Conservation (phyloP, 1,140 invertebrate genomes). For the Drosophila repletoides region DNA sequence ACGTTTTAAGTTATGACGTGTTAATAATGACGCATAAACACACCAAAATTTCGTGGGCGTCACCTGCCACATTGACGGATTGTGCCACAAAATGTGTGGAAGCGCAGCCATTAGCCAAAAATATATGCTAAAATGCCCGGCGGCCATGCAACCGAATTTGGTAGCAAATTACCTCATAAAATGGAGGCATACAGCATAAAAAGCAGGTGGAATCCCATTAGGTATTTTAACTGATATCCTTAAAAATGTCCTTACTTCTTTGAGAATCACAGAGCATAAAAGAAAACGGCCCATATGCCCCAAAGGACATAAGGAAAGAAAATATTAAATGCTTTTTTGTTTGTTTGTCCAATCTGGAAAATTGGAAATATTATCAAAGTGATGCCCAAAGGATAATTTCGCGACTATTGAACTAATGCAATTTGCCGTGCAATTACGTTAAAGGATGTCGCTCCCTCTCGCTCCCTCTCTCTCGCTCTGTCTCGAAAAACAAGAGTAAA, state of each 20-base stretch:
- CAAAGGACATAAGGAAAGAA: not conserved
- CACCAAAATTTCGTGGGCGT: constrained; percentile 40
- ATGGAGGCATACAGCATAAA: not conserved
- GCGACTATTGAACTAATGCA: constrained; percentile 23
- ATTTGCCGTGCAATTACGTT: constrained; percentile 33
- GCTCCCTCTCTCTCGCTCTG: too few relatives aligned
- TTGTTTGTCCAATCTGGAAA: not conserved
- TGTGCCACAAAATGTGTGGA: constrained; percentile 1
- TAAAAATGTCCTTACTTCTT: too few relatives aligned
- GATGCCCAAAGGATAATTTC: constrained; percentile 39
- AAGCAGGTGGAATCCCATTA: not conserved
- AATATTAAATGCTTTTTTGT: not conserved
- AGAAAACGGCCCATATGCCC: not conserved
- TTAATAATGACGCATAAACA: constrained; percentile 63
- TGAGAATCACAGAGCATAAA: too few relatives aligned
- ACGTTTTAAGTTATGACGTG: constrained; percentile 53
- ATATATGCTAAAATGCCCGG: constrained; percentile 22
- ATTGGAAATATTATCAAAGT: constrained; percentile 28
- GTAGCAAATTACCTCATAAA: constrained; percentile 19
- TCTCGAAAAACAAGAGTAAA: constrained; percentile 4
- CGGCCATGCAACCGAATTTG: constrained; percentile 18
- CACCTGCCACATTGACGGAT: constrained; percentile 30
- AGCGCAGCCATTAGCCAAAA: constrained; percentile 33
- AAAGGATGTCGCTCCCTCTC: too few relatives aligned
- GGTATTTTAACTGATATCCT: not conserved